These are phyloP conservation scores for Cinclus cinclus DNA, from an alignment of 2,113 vertebrate species.

Conservation along the genomic window DNA sequence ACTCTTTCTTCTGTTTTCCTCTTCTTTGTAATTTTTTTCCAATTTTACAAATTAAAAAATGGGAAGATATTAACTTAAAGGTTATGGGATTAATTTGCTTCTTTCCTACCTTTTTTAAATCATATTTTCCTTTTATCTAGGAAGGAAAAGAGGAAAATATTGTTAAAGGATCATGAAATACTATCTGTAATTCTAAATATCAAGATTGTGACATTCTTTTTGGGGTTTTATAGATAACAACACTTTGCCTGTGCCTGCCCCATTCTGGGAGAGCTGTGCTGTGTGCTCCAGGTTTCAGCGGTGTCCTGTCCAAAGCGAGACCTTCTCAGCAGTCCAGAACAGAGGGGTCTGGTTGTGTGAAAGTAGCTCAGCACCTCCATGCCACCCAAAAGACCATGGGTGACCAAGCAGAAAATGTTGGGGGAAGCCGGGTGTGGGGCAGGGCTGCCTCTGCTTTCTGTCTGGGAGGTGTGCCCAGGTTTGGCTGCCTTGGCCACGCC, in stretches of 20 bases:
- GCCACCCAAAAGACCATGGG: accelerated
- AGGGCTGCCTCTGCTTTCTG: neutral
- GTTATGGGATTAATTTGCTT: neutral
- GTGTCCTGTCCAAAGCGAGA: neutral
- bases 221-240: neutral
- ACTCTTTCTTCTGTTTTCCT: neutral
- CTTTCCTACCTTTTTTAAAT: neutral
- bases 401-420: accelerated
- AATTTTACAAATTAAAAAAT: neutral
- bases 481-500: neutral
- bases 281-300: neutral
- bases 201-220: neutral
- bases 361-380: neutral
- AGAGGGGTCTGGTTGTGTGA: neutral
- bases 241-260: neutral
- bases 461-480: accelerated
- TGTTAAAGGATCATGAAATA: neutral
- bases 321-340: neutral
- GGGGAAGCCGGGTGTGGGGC: accelerated
- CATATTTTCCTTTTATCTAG: neutral
- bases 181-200: neutral
- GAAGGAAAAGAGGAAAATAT: neutral
- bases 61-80: neutral
- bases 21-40: neutral
- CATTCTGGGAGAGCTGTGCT: neutral